Base-by-base conservation (phyloP, 2,888 invertebrate genomes). In the Clanis bilineata region DNA sequence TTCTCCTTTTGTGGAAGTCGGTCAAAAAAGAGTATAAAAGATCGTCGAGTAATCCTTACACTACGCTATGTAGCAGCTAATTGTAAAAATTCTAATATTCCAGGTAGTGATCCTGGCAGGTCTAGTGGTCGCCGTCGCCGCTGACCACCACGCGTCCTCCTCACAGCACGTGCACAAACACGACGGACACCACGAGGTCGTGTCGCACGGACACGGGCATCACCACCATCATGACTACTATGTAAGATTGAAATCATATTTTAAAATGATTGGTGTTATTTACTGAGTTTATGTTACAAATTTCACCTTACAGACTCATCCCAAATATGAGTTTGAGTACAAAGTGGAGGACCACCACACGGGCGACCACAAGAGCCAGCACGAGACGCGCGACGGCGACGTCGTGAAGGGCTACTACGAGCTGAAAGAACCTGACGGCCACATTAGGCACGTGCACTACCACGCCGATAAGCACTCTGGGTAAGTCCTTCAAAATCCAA, bases 321-420 rank as follows among this genome's bases (percentile, higher is more conserved):
- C 72, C 0, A 73, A 73, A 44, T 73, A 71, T 55, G 86, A 85
- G 59, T 91, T 90, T 61, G 89, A 86, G 36, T 76, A 76, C 60
- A 69, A 74, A 23, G 93, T 92, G 38, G 86, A 90, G 64, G 93
- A 93, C 66, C 88, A 86, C 1, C 92, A 93, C 67, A 93, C 93
- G 18, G 93, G 93, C 12, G 93, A 93, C 80, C 86, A 92, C 74
- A 93, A 93, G 78, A 84, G 86, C 63, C 93, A 93, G 73, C 83
- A 88, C 41, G 93, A 93, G 77, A 81, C 82, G 65, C 86, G 90
- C 41, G 90, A 93, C 76, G 94, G 94, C 3, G 93, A 94, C 70
- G 90, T 88, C 28, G 94, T 94, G 56, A 92, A 93, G 76, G 94
- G 94, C 47, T 92, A 93, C 71, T 94, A 94, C 79, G 66, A 65